These are phyloP conservation scores for Carpatolechia fugitivella DNA, from an alignment of 2,888 invertebrate genomes.

Conservation along the genomic window DNA sequence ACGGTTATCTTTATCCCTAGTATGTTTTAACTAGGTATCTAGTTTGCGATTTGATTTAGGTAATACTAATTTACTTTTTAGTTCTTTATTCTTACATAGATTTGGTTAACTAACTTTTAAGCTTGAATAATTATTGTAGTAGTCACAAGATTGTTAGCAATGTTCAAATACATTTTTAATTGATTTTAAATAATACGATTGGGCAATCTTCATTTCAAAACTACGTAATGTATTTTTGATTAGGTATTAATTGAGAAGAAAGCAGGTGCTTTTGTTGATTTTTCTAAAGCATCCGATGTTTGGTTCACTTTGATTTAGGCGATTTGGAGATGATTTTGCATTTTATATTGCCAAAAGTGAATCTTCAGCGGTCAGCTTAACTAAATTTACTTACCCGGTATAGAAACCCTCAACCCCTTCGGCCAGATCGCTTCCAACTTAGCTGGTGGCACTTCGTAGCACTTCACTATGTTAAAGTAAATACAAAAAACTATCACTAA, in stretches of 20 bases:
- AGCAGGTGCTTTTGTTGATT: not conserved
- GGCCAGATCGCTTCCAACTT: constrained; percentile 80
- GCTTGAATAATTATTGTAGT: no score
- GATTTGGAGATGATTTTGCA: no score
- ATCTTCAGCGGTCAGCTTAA: no score
- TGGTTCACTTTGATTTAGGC: no score
- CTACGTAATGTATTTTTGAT: not conserved
- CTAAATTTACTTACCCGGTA: constrained; percentile 65
- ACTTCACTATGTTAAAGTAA: not conserved
- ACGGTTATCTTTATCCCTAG: no score
- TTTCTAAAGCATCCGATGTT: not conserved
- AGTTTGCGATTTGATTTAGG: no score
- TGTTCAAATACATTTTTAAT: not conserved
- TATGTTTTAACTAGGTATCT: no score
- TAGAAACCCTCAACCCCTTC: constrained; percentile 79
- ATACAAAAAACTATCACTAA: not conserved
- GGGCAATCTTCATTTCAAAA: not conserved
- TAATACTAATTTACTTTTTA: no score
- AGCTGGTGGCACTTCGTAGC: constrained; percentile 71
- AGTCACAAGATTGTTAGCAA: no score
- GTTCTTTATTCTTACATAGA: no score
- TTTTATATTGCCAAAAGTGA: no score
- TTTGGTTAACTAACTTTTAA: no score
- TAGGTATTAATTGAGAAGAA: not conserved
- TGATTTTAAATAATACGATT: not conserved